A percentile compares a stretch with the other conserved stretches of the same genome.
phyloP scores from a whole-genome alignment of 2,113 vertebrate genomes.

The Montifringilla adamsi region DNA sequence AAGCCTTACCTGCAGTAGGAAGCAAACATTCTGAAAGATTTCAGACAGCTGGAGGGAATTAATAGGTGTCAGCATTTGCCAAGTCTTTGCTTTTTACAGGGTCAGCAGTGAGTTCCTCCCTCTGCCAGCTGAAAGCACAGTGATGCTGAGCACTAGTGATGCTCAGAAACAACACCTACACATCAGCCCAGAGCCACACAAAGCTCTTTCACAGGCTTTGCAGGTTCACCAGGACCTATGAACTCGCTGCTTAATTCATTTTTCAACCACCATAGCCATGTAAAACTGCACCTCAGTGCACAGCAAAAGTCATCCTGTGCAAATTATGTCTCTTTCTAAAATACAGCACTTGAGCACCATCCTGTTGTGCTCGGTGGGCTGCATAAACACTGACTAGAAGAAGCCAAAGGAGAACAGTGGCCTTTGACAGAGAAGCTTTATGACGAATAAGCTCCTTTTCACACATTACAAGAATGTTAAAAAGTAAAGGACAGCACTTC shows the following conservation, averaged over 20 bases:
- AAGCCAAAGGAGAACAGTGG: not conserved
- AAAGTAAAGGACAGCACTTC: not conserved
- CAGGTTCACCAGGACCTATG: not conserved
- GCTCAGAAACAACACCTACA: not conserved
- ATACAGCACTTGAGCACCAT: not conserved
- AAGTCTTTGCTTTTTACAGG: not conserved
- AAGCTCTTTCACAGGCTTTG: not conserved
- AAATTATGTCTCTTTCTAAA: not conserved
- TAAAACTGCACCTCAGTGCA: not conserved
- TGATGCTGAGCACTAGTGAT: not conserved
- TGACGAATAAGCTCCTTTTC: not conserved
- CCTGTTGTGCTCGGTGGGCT: not conserved
- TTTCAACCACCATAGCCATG: not conserved
- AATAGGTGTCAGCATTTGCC: not conserved
- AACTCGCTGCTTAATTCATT: not conserved
- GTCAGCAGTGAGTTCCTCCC: not conserved
- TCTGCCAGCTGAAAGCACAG: not conserved
- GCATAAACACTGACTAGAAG: not conserved
- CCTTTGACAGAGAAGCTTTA: not conserved
- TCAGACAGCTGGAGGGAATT: not conserved
- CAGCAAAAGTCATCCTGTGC: not conserved
- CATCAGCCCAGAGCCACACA: not conserved
- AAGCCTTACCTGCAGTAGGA: not conserved
- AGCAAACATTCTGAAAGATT: not conserved
- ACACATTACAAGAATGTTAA: accelerated